Evolutionary conservation across 2,797 vertebrate genomes (phyloP), one percentile per base, ranked within the genome.

Genomic region (Anguilla marmorata): DNA sequence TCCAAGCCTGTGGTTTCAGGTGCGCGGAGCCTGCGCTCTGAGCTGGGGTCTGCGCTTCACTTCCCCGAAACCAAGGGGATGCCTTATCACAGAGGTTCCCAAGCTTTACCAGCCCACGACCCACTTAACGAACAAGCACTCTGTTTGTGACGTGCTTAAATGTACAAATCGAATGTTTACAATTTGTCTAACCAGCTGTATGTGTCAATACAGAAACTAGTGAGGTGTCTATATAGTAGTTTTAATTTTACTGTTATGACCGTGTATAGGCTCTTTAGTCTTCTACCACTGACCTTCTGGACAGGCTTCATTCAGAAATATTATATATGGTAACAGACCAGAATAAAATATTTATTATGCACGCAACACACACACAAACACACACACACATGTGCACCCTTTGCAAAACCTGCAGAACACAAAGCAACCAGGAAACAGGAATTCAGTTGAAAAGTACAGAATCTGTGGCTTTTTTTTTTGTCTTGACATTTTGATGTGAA

Each of bases 401-500:
- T 21, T 50, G 79, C 79, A n/a, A 82, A 82, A 82, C 79, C 1
- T n/a, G 19, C 41, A 2, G 79, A 21, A n/a, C 79, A 82, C 16
- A 82, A 21, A 50, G 45, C 41, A 82, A 82, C 24, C 41, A 82
- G 79, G 79, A 82, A 82, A 82, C 79, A 82, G 79, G 76, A 80
- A 80, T 80, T 45, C 74, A 79, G 33, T 37, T 48, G 30, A 74
- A 82, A 50, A 82, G 45, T 82, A n/a, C 45, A 82, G 41, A 82
- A 82, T 82, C 79, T 82, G 41, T 82, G 79, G 41, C 50, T 82
- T 82, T 82, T 21, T 50, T 21, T 82, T 79, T 79, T 79, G 21
- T 82, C 79, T 82, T 82, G 79, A 82, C 79, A 82, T 82, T 82
- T 82, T 50, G 45, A 82, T 12, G 45, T 21, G 45, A 82, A 82